These are phyloP conservation scores for Bembecia ichneumoniformis DNA, from an alignment of 2,888 invertebrate genomes.

Conservation along the genomic window DNA sequence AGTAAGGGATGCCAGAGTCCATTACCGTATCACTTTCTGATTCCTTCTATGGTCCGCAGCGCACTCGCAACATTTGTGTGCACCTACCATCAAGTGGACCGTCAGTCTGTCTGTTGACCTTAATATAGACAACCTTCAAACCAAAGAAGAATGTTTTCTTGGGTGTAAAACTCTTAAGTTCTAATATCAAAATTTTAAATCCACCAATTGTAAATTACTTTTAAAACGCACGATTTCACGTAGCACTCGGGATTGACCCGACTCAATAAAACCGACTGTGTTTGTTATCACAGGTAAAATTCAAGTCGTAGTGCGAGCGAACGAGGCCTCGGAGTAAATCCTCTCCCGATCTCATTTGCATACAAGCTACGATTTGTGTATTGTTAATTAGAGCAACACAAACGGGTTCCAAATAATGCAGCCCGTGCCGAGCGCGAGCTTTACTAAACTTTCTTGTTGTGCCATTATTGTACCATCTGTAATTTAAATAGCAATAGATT, in stretches of 20 bases:
- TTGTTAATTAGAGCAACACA: conserved; percentile 69
- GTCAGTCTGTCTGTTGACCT: too few species aligned
- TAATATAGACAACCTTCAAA: too few species aligned
- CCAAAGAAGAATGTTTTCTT: too few species aligned
- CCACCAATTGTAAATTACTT: not conserved
- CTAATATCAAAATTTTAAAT: not conserved
- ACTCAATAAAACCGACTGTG: conserved; percentile 28
- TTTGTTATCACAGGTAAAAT: conserved; percentile 29
- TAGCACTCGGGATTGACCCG: conserved; percentile 19
- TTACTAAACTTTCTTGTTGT: conserved; percentile 48
- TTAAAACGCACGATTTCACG: not conserved
- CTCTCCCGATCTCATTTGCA: conserved; percentile 53
- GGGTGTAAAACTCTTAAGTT: not conserved
- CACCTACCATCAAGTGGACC: too few species aligned
- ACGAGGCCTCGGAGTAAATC: conserved; percentile 13
- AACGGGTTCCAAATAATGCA: conserved; percentile 61
- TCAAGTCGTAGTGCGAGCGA: conserved; percentile 16
- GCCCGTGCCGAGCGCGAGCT: conserved; percentile 33
- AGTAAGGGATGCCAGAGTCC: too few species aligned
- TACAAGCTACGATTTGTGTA: conserved; percentile 72
- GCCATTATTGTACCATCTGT: conserved; percentile 65
- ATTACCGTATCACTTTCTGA: too few species aligned
- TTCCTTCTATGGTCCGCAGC: too few species aligned
- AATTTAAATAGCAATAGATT: conserved; percentile 68
- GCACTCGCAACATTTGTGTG: too few species aligned